Evolutionary conservation across 2,797 vertebrate genomes (phyloP).

Genomic region (Etheostoma nigrum): DNA sequence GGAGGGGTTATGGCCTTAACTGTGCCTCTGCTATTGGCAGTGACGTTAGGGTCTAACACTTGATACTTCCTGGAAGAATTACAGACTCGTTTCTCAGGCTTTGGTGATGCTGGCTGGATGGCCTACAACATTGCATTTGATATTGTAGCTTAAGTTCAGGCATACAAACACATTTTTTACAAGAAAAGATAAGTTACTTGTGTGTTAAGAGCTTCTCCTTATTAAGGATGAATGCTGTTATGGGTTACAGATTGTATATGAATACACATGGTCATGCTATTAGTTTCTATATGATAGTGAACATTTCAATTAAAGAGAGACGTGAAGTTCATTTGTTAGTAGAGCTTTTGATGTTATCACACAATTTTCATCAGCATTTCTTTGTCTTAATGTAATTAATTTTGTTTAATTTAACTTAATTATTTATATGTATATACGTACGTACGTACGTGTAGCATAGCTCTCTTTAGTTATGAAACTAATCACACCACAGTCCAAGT

Average conservation of each 20-base stretch:
- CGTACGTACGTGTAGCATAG: not conserved
- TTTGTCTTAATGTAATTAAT: not conserved
- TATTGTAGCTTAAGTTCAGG: not conserved
- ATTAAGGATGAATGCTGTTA: not conserved
- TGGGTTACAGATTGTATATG: not conserved
- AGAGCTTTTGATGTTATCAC: constrained; percentile 3
- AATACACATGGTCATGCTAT: not conserved
- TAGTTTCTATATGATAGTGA: not conserved
- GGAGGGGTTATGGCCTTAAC: constrained; percentile 37
- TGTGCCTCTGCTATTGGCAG: constrained; percentile 27
- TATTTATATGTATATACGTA: not conserved
- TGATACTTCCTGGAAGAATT: constrained; percentile 20
- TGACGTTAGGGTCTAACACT: constrained; percentile 18
- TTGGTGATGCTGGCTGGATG: not conserved
- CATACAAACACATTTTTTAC: too few relatives aligned
- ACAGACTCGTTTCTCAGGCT: constrained; percentile 8
- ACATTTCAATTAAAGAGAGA: not conserved
- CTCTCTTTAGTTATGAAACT: not conserved
- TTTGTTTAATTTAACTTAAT: not conserved
- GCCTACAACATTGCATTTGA: not conserved
- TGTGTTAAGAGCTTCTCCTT: not conserved
- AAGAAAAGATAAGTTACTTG: not conserved
- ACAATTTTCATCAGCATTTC: not conserved
- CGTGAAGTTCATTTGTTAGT: not conserved
- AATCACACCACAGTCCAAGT: not conserved